Percentiles rank a stretch among this genome's conserved stretches.
Conservation (phyloP, 2,888 invertebrate species). For the Drosophila fungiperda region DNA sequence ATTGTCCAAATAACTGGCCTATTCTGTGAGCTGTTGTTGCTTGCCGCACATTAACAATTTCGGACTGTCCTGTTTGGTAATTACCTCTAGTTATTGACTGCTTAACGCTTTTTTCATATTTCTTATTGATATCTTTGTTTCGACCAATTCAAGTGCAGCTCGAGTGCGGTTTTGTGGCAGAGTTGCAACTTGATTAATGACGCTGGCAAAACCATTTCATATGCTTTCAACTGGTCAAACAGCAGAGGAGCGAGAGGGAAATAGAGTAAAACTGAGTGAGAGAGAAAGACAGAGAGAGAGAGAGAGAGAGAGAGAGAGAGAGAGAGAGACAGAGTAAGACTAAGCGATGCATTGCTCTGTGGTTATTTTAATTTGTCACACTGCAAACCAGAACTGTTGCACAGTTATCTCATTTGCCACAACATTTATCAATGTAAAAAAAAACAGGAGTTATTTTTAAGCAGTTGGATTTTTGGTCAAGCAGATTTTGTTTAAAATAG, state of each 20-base stretch:
- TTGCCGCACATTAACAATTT: background rate
- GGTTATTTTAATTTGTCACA: slow-evolving; percentile 52
- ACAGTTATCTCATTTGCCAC: slow-evolving; percentile 39
- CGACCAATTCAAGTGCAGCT: slow-evolving; percentile 12
- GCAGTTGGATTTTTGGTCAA: slow-evolving; percentile 8
- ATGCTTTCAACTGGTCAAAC: slow-evolving; percentile 40
- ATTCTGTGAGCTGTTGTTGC: slow-evolving; percentile 5
- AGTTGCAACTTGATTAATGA: slow-evolving; percentile 71
- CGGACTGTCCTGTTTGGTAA: slow-evolving; percentile 11
- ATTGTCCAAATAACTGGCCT: slow-evolving; percentile 41
- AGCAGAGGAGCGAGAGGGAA: slow-evolving; percentile 4
- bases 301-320: background rate
- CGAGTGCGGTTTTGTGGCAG: slow-evolving; percentile 46
- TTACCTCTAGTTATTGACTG: slow-evolving; percentile 37
- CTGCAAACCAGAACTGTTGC: slow-evolving; percentile 49
- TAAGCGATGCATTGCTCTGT: slow-evolving; percentile 33
- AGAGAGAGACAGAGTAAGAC: background rate
- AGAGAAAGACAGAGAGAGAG: background rate
- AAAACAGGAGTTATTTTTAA: slow-evolving; percentile 13
- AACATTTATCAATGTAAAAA: slow-evolving; percentile 42
- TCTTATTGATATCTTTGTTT: slow-evolving; percentile 17
- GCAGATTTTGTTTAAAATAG: slow-evolving; percentile 3
- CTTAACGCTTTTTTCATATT: slow-evolving; percentile 31
- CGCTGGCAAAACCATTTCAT: slow-evolving; percentile 61
- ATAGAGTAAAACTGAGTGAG: background rate